Conservation (phyloP, 2,888 invertebrate species). For the Xanthia icteritia region DNA sequence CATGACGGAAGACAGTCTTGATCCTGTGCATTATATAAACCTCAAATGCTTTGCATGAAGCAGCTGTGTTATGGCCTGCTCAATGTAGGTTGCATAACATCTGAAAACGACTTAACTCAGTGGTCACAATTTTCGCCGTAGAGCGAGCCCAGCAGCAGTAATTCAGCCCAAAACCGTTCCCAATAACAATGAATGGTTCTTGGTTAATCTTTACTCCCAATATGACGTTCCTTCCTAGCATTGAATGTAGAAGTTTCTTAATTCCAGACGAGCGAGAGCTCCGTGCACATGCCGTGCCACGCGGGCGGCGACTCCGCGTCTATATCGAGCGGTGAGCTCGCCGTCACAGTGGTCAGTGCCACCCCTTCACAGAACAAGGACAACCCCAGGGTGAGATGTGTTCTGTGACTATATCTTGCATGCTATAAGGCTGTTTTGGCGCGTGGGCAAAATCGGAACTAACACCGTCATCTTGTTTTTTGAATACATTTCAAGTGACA, state of each 20-base stretch:
- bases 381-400: conserved; percentile 65
- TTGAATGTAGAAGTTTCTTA: conserved; percentile 11
- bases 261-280: conserved; percentile 78
- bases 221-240: conserved; percentile 18
- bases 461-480: not conserved
- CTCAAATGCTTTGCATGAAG: not conserved
- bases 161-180: not conserved
- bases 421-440: not conserved
- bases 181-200: not conserved
- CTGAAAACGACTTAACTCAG: not conserved
- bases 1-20: not conserved
- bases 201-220: conserved; percentile 2
- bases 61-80: not conserved
- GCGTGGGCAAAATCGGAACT: not conserved
- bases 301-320: conserved; percentile 76
- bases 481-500: not conserved
- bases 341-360: conserved; percentile 67
- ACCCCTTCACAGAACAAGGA: conserved; percentile 59
- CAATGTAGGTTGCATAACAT: not conserved
- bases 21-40: not conserved
- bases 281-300: conserved; percentile 72
- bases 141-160: not conserved
- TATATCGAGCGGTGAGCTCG: conserved; percentile 76
- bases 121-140: not conserved
- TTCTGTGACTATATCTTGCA: not conserved